Evolutionary conservation across 2,888 invertebrate genomes (phyloP), one percentile per base, ranked within the genome.

Genomic region (Polydrusus pterygomalis): DNA sequence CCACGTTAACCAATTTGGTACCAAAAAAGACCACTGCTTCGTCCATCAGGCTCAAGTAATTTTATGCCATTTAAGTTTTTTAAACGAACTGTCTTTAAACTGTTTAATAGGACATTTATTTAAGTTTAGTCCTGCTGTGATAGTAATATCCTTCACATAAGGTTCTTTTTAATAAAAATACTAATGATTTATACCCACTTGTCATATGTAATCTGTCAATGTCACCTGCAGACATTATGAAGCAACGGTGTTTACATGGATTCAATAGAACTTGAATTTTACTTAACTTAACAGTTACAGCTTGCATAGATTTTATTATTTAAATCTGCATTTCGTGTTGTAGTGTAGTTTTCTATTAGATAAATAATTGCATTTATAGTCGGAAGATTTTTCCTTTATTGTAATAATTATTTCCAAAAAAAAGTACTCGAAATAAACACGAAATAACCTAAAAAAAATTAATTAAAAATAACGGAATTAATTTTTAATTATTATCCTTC

Each of bases 61-160:
- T 77, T 77, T 74, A 77, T 77, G 77, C 77, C 74, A 70, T 73
- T 77, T 77, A 77, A 54, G 65, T 70, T 77, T 75, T 77, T 74
- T 74, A 70, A 74, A 70, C 51, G 74, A 74, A 77, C 77, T 70
- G 74, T 56, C 73, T 78, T 78, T 78, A 78, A 60, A 78, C 70
- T 75, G 72, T 75, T 78, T 76, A 78, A 78, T 78, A 76, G 78
- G 78, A 74, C 74, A 78, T 78, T 78, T 78, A 74, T 78, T 77
- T 70, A 75, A 73, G 70, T 75, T 75, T 74, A 62, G 68, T 70
- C 78, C 75, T 64, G 78, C 78, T 78, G 78, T 15, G 78, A 67
- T 63, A 73, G 73, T 76, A 78, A 78, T 78, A 76, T 70, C 58
- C 68, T 43, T 69, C 64, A 63, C 75, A 58, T 58, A 74, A 47